A percentile compares a stretch with the other conserved stretches of the same genome.
Evolutionary conservation across 2,797 vertebrate genomes (phyloP).

Genomic region (Danio tinwini): DNA sequence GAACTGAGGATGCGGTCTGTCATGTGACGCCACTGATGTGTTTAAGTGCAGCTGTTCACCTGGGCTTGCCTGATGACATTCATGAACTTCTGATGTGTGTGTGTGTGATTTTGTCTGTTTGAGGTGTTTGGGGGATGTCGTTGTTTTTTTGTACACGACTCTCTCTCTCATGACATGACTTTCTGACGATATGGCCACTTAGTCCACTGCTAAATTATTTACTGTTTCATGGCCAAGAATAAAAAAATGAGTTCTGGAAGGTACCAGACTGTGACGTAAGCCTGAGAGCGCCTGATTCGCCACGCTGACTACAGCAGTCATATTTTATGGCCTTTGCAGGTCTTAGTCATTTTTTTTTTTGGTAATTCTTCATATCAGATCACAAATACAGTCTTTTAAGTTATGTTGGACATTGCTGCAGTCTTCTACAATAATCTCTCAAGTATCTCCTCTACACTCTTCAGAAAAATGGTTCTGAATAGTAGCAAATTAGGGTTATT

Average conservation of each 20-base stretch:
- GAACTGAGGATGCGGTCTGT: conserved; percentile 27
- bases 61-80: conserved; percentile 2
- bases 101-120: neutral
- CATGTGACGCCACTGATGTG: conserved; percentile 39
- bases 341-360: neutral
- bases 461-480: neutral
- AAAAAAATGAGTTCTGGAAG: conserved; percentile 52
- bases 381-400: neutral
- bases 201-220: conserved; percentile 55
- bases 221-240: conserved; percentile 54
- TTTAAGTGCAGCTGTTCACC: conserved; percentile 14
- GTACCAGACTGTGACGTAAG: conserved; percentile 44
- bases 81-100: conserved; percentile 11
- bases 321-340: conserved; percentile 31
- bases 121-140: neutral
- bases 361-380: no score
- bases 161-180: no score
- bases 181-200: conserved; percentile 6
- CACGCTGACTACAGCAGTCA: conserved; percentile 25
- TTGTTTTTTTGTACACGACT: neutral
- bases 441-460: neutral
- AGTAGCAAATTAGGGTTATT: neutral
- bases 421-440: neutral
- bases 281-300: conserved; percentile 36
- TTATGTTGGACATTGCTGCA: neutral